phyloP scores from a whole-genome alignment of 2,797 vertebrate genomes.

The Spheniscus humboldti region DNA sequence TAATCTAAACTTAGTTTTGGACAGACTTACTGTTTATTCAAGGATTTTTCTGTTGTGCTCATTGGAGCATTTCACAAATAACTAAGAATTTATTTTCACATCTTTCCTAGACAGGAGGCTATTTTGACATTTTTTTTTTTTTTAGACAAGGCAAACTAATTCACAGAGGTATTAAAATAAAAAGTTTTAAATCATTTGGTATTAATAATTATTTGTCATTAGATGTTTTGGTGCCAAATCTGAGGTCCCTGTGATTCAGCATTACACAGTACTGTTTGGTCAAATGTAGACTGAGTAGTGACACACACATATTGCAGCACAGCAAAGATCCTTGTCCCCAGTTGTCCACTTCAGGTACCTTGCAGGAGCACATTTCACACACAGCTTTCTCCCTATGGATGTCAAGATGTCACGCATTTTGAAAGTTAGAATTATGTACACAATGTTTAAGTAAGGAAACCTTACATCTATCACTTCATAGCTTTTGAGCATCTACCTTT shows the following conservation, averaged over 20 bases:
- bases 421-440: neutral
- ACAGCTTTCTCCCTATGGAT: neutral
- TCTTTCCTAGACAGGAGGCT: neutral
- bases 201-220: neutral
- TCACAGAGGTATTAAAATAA: neutral
- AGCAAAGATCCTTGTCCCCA: neutral
- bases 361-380: neutral
- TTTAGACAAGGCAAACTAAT: neutral
- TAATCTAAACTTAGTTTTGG: neutral
- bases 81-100: neutral
- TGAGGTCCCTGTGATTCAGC: neutral
- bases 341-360: neutral
- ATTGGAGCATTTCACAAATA: neutral
- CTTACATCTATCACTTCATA: neutral
- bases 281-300: neutral
- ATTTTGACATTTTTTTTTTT: neutral
- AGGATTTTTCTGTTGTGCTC: neutral
- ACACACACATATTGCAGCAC: neutral
- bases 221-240: neutral
- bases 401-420: neutral
- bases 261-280: neutral
- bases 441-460: neutral
- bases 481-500: neutral
- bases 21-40: neutral
- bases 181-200: fast-evolving